These are phyloP conservation scores for Rhamnusium bicolor DNA, from an alignment of 2,888 invertebrate species.

Conservation along the genomic window DNA sequence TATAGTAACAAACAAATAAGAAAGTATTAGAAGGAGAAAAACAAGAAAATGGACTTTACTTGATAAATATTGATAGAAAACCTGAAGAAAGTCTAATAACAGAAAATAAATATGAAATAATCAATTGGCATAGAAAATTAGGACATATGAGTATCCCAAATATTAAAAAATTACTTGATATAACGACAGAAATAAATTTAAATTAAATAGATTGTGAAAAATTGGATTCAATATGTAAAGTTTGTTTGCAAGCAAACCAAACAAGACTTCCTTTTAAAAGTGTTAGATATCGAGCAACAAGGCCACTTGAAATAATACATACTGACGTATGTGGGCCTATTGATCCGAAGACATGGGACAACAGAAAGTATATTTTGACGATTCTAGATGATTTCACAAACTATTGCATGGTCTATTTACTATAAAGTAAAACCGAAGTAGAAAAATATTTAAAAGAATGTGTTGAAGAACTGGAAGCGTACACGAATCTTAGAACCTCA, in stretches of 20 bases:
- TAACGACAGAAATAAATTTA: conserved; percentile 35
- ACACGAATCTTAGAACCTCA: conserved; percentile 36
- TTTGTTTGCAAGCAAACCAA: conserved; percentile 65
- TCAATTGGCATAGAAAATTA: conserved; percentile 33
- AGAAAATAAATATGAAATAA: conserved; percentile 8
- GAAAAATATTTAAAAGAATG: conserved; percentile 38
- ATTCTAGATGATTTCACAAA: conserved; percentile 65
- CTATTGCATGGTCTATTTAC: conserved; percentile 59
- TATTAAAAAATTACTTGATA: conserved; percentile 38
- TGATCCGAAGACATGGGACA: conserved; percentile 59
- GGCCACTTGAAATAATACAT: conserved; percentile 63
- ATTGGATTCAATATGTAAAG: conserved; percentile 54
- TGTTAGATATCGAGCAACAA: conserved; percentile 56
- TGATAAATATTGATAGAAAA: background rate
- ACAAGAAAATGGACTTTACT: conserved; percentile 25
- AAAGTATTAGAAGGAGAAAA: conserved; percentile 43
- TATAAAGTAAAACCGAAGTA: conserved; percentile 48
- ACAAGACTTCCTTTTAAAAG: conserved; percentile 61
- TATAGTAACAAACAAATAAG: too few species aligned
- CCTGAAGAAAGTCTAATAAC: background rate
- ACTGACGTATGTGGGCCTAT: conserved; percentile 63
- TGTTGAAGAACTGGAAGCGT: conserved; percentile 41
- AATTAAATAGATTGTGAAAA: conserved; percentile 14
- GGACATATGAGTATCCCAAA: conserved; percentile 35
- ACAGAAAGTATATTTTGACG: conserved; percentile 61